Conservation (phyloP, 2,113 vertebrate species). For the Platichthys flesus region DNA sequence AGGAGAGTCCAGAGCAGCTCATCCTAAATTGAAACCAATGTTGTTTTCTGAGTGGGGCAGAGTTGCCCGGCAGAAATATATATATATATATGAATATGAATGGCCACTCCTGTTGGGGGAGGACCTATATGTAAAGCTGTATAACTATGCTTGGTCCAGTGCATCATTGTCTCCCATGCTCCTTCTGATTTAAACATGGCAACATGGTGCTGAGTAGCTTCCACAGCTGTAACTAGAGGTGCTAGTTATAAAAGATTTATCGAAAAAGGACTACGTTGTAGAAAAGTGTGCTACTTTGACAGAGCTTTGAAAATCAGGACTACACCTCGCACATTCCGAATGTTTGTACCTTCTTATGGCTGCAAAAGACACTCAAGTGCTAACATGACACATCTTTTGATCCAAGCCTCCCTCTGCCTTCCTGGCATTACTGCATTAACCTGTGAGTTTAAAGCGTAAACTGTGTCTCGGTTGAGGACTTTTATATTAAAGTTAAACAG, state of each 20-base stretch:
- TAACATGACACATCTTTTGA: slow-evolving; percentile 44
- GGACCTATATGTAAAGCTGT: no score
- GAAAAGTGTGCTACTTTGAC: slow-evolving; percentile 6
- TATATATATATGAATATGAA: no score
- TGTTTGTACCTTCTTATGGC: background rate
- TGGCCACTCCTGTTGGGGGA: no score
- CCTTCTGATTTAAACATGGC: background rate
- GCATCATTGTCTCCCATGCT: background rate
- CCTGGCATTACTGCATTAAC: slow-evolving; percentile 32
- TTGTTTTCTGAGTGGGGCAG: slow-evolving; percentile 7
- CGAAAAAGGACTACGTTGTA: slow-evolving; percentile 10
- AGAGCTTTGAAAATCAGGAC: slow-evolving; percentile 10
- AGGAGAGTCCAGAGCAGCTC: slow-evolving; percentile 21
- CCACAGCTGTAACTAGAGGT: slow-evolving; percentile 3
- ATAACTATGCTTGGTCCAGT: background rate
- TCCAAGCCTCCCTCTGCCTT: slow-evolving; percentile 15
- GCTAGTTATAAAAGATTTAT: slow-evolving; percentile 19
- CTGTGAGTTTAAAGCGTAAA: slow-evolving; percentile 14
- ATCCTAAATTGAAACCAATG: slow-evolving; percentile 30
- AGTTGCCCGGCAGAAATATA: background rate
- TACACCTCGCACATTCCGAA: background rate
- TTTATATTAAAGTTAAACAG: slow-evolving; percentile 18
- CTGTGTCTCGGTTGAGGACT: background rate
- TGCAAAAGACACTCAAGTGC: background rate
- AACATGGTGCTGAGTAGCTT: background rate